Evolutionary conservation across 2,113 vertebrate genomes (phyloP), one percentile per base, ranked within the genome.

Genomic region (Pandion haliaetus): DNA sequence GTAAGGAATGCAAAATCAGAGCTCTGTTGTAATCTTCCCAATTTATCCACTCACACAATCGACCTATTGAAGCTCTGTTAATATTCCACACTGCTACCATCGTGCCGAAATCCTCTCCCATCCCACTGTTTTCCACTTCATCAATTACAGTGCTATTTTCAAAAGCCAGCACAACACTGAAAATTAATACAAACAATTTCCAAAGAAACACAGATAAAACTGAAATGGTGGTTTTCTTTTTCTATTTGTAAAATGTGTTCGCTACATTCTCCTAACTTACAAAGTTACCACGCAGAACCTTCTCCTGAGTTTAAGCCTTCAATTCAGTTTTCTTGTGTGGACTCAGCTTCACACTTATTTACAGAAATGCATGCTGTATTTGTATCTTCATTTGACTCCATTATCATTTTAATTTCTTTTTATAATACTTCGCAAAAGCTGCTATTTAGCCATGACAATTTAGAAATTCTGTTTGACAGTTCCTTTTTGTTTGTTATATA

Each of bases 371-470:
- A 21, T 86, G 31, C 25, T 90, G 36, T 76, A 77, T 79, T 94
- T 94, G n/a, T 78, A 63, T 88, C 74, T 86, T 90, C 49, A 84
- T 89, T 92, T 90, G 66, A 92, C 54, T 93, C 83, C 47, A 58
- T 82, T 93, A 90, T 84, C 59, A 72, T 45, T 93, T 92, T 95
- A 93, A 95, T 94, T 91, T 74, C 81, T 90, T 95, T 93, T 93
- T 71, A 71, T 73, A 86, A 73, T 90, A 82, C 81, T 81, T 95
- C 57, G 62, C 52, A 84, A 93, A 96, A 93, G 83, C 52, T 90
- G 77, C 88, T 95, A 63, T 86, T 97, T 93, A 97, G 82, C 19
- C 62, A 82, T 4, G 44, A 95, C 57, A 82, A 94, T 88, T 96
- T 61, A 96, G 83, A 93, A 95, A 93, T 93, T 86, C 78, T 90